Conservation (phyloP, 1,140 invertebrate genomes). For the Cyclina sinensis region DNA sequence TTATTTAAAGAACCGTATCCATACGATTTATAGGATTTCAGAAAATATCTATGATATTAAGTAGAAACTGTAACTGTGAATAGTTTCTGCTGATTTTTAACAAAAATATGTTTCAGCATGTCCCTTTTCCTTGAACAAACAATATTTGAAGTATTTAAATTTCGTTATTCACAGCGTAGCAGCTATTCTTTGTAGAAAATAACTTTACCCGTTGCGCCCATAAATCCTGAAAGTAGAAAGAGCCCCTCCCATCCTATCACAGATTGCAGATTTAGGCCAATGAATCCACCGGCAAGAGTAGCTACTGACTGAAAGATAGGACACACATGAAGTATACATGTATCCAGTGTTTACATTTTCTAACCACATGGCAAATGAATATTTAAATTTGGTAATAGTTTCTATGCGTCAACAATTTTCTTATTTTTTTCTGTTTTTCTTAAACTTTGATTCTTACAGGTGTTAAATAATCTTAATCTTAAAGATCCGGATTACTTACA, state of each 20-base stretch:
- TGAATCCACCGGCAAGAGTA: background rate
- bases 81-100: background rate
- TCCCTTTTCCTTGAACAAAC: background rate
- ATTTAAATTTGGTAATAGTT: background rate
- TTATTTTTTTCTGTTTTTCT: background rate
- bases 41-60: too few species aligned
- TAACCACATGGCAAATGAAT: background rate
- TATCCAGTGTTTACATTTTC: background rate
- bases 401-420: background rate
- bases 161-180: background rate
- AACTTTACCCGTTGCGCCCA: conserved; percentile 18
- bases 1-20: too few species aligned
- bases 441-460: too few species aligned
- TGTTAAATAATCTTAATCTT: too few species aligned
- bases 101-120: background rate
- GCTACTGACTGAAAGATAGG: background rate
- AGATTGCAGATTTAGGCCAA: background rate
- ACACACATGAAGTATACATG: background rate
- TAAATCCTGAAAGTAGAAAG: conserved; percentile 20
- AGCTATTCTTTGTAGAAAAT: background rate
- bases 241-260: conserved; percentile 55
- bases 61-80: too few species aligned
- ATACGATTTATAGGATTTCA: too few species aligned
- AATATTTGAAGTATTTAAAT: background rate
- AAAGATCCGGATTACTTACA: too few species aligned